Evolutionary conservation across 2,113 vertebrate species (phyloP), one percentile per base, ranked within the genome.

Genomic region (Myotis lucifugus): DNA sequence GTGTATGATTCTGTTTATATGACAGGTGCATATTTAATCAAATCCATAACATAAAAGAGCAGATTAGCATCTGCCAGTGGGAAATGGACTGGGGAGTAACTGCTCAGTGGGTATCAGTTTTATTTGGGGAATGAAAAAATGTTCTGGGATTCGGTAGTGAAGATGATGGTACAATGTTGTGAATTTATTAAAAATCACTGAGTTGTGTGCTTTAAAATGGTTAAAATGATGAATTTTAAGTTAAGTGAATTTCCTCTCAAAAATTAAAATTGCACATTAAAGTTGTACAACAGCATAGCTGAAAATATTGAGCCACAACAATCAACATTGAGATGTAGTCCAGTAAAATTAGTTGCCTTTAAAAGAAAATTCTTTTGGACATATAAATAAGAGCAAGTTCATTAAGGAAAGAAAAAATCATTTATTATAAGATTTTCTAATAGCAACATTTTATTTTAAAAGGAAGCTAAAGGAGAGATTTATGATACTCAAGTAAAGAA

Each of bases 191-290:
- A 90, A 76, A 82, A 42, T 8, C 27, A 81, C 74, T 42, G 6
- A 37, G 46, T 32, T 86, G 0, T 64, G n/a, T 13, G 73, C 29
- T 82, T 86, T 82, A 93, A 76, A 89, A 82, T 64, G 52, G 10
- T 25, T 46, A 37, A 82, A 42, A 54, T 54, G 8, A 64, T 50
- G 3, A 76, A 61, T 89, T 82, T 89, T 79, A 79, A 8, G 15
- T 29, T 92, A 48, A 50, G 13, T 77, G 56, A 72, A 59, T 88
- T 91, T 77, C 88, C 61, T 23, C 46, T 88, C 72, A 83, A 92
- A 79, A 64, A 72, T 29, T 70, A 19, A 72, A 77, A 70, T 40
- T 56, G 0, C 19, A 56, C 4, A 77, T 70, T 76, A 70, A 48
- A 90, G 54, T 25, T 70, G 2, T 18, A 89, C 34, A 81, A 25